phyloP scores from a whole-genome alignment of 2,113 vertebrate species.

The Chlorodrepanis virens region DNA sequence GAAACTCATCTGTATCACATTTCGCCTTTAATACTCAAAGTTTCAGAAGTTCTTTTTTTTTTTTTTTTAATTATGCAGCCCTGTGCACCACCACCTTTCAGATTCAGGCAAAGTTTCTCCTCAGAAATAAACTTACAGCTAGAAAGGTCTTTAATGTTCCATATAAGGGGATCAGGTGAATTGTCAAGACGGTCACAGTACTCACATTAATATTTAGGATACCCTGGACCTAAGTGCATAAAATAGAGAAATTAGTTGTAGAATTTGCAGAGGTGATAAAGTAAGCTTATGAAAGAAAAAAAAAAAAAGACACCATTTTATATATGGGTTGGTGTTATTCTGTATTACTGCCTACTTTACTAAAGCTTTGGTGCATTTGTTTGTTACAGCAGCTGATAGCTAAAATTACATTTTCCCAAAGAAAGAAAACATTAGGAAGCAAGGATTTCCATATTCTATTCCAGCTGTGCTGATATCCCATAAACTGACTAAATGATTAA shows the following conservation, averaged over 20 bases:
- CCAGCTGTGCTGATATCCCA: not conserved
- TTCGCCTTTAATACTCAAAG: not conserved
- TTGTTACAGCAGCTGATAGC: not conserved
- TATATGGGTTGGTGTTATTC: not conserved
- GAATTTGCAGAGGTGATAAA: not conserved
- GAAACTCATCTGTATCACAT: not conserved
- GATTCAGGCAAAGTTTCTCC: not conserved
- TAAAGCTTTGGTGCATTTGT: not conserved
- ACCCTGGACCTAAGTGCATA: not conserved
- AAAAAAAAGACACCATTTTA: not conserved
- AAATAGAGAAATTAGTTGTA: not conserved
- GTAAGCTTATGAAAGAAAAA: not conserved
- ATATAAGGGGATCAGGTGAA: not conserved
- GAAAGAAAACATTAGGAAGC: not conserved
- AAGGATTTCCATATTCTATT: not conserved
- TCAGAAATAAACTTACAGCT: not conserved
- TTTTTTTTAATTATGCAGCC: not conserved
- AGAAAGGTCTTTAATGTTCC: not conserved
- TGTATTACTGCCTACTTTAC: not conserved
- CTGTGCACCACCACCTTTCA: accelerated
- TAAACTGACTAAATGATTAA: not conserved
- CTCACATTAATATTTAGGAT: not conserved
- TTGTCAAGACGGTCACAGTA: not conserved
- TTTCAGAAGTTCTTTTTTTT: not conserved
- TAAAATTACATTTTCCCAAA: not conserved